Conservation (phyloP, 2,113 vertebrate species). For the Pimephales promelas region DNA sequence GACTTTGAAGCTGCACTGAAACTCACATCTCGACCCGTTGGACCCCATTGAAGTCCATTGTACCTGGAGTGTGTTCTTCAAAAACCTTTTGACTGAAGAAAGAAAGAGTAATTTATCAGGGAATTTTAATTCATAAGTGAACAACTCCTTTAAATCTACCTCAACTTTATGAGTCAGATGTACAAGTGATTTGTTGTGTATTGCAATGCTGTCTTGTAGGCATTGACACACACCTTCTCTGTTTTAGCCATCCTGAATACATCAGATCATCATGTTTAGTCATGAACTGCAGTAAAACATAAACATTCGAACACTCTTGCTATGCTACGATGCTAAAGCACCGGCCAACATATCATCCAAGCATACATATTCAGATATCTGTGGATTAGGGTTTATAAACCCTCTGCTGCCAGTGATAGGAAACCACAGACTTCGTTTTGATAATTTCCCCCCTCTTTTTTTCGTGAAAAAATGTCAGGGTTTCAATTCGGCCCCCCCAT, state of each 20-base stretch:
- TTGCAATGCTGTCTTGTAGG: neutral
- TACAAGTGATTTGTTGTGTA: neutral
- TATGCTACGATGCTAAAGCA: constrained; percentile 23
- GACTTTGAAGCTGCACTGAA: too few species aligned
- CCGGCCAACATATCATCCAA: constrained; percentile 40
- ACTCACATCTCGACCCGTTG: too few species aligned
- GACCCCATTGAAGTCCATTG: too few species aligned
- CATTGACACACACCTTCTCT: neutral
- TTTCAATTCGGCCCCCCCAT: constrained; percentile 7
- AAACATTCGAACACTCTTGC: neutral
- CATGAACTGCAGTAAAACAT: neutral
- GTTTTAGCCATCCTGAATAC: neutral
- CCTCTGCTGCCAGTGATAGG: constrained; percentile 27
- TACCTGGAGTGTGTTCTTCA: too few species aligned
- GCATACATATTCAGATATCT: constrained; percentile 28
- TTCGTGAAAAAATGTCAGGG: constrained; percentile 28
- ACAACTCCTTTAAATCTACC: neutral
- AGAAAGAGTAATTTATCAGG: too few species aligned
- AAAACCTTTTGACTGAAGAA: too few species aligned
- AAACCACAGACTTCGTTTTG: constrained; percentile 35
- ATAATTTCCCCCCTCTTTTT: constrained; percentile 56
- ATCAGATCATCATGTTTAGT: neutral
- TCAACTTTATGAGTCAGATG: neutral
- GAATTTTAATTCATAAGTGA: too few species aligned
- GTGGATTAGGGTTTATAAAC: constrained; percentile 42